phyloP scores from a whole-genome alignment of 37 sponge, comb jelly and placozoan genomes.

The Geodia barretti region DNA sequence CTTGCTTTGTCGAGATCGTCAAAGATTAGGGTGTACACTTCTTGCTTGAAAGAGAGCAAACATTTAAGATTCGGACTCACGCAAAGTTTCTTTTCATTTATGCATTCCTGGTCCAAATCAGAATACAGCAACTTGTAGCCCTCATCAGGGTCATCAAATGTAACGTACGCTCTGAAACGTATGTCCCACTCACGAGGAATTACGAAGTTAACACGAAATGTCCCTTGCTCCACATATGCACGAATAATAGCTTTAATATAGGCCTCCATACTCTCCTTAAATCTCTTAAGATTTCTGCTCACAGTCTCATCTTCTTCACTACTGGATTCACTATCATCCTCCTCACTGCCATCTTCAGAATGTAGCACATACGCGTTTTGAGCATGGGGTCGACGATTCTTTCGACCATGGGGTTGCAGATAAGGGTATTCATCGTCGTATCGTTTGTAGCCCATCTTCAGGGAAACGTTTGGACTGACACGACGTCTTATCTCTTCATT shows the following conservation, averaged over 20 bases:
- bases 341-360: too few species aligned
- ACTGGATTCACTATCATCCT: not conserved
- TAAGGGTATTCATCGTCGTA: too few species aligned
- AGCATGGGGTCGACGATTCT: too few species aligned
- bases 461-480: not conserved
- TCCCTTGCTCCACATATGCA: not conserved
- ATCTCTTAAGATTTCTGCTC: not conserved
- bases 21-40: conserved; percentile 9
- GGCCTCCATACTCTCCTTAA: not conserved
- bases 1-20: conserved; percentile 13
- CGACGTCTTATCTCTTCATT: not conserved
- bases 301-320: not conserved
- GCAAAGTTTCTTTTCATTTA: conserved; percentile 7
- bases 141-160: conserved; percentile 38
- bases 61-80: conserved; percentile 10
- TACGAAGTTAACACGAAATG: conserved; percentile 9
- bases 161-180: conserved; percentile 12
- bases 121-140: conserved; percentile 7
- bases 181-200: not conserved
- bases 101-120: not conserved
- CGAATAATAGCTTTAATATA: conserved; percentile 1
- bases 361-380: not conserved
- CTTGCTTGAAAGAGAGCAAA: conserved; percentile 6
- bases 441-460: not conserved
- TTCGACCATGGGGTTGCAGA: too few species aligned